Base-by-base conservation (phyloP, 2,113 vertebrate genomes). In the Dipodomys merriami region DNA sequence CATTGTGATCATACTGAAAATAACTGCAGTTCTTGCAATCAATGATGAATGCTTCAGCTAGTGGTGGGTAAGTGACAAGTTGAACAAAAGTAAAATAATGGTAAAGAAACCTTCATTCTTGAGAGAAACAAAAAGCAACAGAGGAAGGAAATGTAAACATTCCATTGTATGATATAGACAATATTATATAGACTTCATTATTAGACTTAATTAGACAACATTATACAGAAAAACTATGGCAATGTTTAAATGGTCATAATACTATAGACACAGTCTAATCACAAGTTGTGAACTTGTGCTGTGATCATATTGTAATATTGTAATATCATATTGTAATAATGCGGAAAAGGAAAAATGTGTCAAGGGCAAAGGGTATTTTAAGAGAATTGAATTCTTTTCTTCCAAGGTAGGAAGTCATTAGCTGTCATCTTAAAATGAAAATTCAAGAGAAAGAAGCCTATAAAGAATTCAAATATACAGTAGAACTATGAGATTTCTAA, bases 121-220 rank as follows among this genome's bases (percentile, higher is more conserved):
- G 85, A 67, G 30, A 72, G 88, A 87, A 72, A 25, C 8, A 53
- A 87, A 94, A 76, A 73, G 12, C 65, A 68, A 78, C 20, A 72
- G 39, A 69, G 46, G 64, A 86, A 76, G 7, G 30, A 77, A 87
- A 73, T 30, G 4, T 11, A 80, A 88, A 62, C 44, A 16, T 7
- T 46, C 46, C 23, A 35, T 35, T 49, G 49, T 49, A 49, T 49
- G 30, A 49, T 82, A 65, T 16, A 71, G 46, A 22, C 1, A 30
- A 3, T 8, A 77, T 20, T 89, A 18, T 69, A 78, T 6, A 69
- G 85, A 69, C 8, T 78, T 27, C 9, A 49, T 12, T 49, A 49
- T 9, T 49, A 49, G 49, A 49, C 49, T 49, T 49, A 49, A 12
- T 49, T 49, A 49, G 8, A 49, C 10, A 12, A 9, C 8, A 49